Conservation (phyloP, 53 echinoderm and acorn worm genomes). For the Patiria pectinifera region DNA sequence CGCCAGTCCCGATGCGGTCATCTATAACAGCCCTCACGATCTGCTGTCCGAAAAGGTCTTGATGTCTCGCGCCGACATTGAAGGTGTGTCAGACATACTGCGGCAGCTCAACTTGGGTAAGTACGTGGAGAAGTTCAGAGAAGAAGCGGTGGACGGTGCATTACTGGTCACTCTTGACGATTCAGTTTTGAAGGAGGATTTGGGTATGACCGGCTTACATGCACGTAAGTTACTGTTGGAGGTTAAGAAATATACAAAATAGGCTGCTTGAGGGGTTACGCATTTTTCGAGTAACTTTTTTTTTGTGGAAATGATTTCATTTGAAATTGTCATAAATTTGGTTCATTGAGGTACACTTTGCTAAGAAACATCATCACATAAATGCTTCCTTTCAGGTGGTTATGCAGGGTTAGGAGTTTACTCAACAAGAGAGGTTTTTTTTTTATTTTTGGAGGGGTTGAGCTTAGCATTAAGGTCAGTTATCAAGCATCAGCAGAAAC, state of each 20-base stretch:
- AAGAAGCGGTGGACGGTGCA: conserved; percentile 70
- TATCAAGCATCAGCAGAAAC: no score
- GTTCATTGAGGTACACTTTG: no score
- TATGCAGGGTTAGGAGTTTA: no score
- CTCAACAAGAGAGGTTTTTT: no score
- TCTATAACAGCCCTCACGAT: conserved; percentile 61
- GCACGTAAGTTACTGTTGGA: conserved; percentile 77
- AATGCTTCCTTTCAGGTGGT: no score
- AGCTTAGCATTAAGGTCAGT: no score
- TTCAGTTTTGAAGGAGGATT: conserved; percentile 59
- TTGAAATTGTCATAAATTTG: no score
- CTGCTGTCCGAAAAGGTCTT: neutral
- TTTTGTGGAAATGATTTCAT: no score
- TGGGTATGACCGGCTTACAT: conserved; percentile 77
- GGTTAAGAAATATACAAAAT: conserved; percentile 47
- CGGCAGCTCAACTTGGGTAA: conserved; percentile 53
- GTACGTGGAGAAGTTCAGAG: conserved; percentile 68
- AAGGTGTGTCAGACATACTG: conserved; percentile 68
- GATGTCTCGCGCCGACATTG: conserved; percentile 44
- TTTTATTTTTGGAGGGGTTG: no score
- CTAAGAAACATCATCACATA: no score
- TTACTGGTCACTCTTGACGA: conserved; percentile 70
- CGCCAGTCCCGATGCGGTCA: neutral
- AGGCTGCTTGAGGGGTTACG: neutral
- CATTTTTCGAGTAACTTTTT: neutral